A percentile compares a stretch with the other conserved stretches of the same genome.
These are phyloP conservation scores for Sminthurides bifidus DNA, from an alignment of 1,140 invertebrate genomes.

Conservation along the genomic window DNA sequence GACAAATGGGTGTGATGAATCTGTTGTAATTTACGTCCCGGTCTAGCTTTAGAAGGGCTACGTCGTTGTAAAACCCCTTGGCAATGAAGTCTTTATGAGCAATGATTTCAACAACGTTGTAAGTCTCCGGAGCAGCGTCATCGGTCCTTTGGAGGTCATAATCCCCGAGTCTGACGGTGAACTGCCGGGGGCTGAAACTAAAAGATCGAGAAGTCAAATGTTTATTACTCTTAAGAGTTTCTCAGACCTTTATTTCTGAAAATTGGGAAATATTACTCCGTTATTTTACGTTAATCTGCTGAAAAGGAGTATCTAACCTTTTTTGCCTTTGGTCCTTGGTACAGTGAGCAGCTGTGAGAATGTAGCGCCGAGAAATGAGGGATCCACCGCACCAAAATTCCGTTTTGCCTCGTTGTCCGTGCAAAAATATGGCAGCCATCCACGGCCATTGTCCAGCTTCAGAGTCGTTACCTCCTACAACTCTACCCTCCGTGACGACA, in stretches of 20 bases:
- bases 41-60: conserved; percentile 65
- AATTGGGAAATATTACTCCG: background rate
- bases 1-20: conserved; percentile 77
- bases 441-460: conserved; percentile 75
- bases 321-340: conserved; percentile 71
- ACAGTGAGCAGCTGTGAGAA: conserved; percentile 86
- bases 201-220: conserved; percentile 19
- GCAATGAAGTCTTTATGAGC: conserved; percentile 69
- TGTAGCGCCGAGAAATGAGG: conserved; percentile 61
- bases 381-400: conserved; percentile 85
- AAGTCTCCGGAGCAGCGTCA: conserved; percentile 63
- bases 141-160: conserved; percentile 69
- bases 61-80: conserved; percentile 83
- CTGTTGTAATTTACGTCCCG: conserved; percentile 51
- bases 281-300: background rate
- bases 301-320: conserved; percentile 66
- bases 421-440: conserved; percentile 86
- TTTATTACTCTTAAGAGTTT: conserved; percentile 2
- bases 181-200: conserved; percentile 71
- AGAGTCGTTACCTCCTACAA: conserved; percentile 76
- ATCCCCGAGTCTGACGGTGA: conserved; percentile 76
- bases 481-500: too few relatives aligned
- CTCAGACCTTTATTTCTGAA: background rate
- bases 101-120: conserved; percentile 58
- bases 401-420: conserved; percentile 54